Evolutionary conservation across 1,140 invertebrate genomes (phyloP).

Genomic region (Magallana ariakensis): DNA sequence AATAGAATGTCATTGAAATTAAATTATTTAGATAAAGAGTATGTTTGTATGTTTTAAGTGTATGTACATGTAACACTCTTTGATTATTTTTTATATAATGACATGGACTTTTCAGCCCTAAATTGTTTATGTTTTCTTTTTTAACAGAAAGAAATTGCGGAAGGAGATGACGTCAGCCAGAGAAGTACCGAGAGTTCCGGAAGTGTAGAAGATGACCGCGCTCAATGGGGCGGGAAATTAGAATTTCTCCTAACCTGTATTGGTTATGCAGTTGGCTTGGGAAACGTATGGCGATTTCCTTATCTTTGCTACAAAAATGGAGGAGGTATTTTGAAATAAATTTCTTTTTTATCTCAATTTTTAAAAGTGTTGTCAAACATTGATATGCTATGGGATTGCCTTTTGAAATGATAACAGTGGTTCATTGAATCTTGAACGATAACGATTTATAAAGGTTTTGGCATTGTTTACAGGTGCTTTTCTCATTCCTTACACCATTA

Average conservation of each 20-base stretch:
- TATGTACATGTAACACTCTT: background rate
- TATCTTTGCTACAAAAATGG: conserved; percentile 13
- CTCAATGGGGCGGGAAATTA: conserved; percentile 28
- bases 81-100: background rate
- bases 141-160: conserved; percentile 1
- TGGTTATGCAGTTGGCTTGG: conserved; percentile 20
- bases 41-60: background rate
- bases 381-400: too few species aligned
- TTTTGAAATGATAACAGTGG: too few species aligned
- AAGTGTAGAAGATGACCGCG: background rate
- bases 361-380: too few species aligned
- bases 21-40: background rate
- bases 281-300: conserved; percentile 22
- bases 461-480: conserved; percentile 80
- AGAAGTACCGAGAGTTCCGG: conserved; percentile 14
- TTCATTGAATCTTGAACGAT: too few species aligned
- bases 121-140: background rate
- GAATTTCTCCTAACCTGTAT: conserved; percentile 19
- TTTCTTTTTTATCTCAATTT: too few species aligned
- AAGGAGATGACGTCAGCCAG: background rate
- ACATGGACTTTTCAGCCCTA: background rate
- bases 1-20: background rate
- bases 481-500: conserved; percentile 82
- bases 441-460: too few species aligned
- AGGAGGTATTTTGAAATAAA: background rate